A percentile compares a stretch with the other conserved stretches of the same genome.
phyloP scores from a whole-genome alignment of 2,797 vertebrate genomes.

The Pseudocheirus occidentalis region DNA sequence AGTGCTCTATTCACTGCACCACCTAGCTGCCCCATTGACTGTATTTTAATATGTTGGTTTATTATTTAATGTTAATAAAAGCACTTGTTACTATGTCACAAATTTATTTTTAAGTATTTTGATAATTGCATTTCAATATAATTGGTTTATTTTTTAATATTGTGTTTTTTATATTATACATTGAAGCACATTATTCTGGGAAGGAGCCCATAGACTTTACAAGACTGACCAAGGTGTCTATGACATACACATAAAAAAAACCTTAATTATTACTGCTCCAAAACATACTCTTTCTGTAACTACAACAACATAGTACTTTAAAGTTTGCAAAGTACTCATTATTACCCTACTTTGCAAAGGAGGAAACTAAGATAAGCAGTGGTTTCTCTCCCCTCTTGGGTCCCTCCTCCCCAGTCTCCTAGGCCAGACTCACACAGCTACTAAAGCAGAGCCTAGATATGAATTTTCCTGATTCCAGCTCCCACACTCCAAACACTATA shows the following conservation, averaged over 20 bases:
- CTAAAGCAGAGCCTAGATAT: too few relatives aligned
- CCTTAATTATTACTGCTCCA: not conserved
- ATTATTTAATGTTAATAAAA: not conserved
- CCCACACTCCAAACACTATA: too few relatives aligned
- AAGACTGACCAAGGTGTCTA: not conserved
- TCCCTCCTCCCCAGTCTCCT: too few relatives aligned
- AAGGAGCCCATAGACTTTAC: not conserved
- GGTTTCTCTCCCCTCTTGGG: too few relatives aligned
- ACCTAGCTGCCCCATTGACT: too few relatives aligned
- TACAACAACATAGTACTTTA: too few relatives aligned
- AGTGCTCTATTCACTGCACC: too few relatives aligned
- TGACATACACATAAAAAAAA: not conserved
- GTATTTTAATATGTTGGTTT: not conserved
- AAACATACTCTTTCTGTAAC: not conserved
- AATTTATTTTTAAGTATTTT: not conserved
- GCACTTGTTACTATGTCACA: not conserved
- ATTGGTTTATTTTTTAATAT: not conserved
- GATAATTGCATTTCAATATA: not conserved
- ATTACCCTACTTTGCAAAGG: too few relatives aligned
- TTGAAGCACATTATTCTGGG: not conserved
- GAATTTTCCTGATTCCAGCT: too few relatives aligned
- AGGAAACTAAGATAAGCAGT: too few relatives aligned
- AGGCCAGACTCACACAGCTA: too few relatives aligned
- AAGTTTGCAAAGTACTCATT: too few relatives aligned
- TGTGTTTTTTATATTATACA: not conserved